phyloP scores from a whole-genome alignment of 2,113 vertebrate species.

The Hepsetus odoe region DNA sequence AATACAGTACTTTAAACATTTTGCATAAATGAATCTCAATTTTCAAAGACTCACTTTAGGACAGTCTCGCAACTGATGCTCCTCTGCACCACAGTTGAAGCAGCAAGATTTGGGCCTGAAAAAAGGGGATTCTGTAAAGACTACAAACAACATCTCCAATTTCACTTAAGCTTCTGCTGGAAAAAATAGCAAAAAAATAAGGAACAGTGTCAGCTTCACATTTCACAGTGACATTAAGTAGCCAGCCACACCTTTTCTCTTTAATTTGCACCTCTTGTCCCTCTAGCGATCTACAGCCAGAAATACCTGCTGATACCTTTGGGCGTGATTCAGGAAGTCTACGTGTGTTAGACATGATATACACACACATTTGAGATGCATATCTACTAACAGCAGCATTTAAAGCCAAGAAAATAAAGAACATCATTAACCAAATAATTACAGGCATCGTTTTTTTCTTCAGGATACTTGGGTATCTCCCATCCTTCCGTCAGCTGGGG shows the following conservation, averaged over 20 bases:
- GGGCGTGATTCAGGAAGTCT: slow-evolving; percentile 86
- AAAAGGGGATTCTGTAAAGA: too few species aligned
- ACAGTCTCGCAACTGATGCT: slow-evolving; percentile 95
- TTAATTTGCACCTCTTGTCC: slow-evolving; percentile 95
- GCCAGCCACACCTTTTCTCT: slow-evolving; percentile 84
- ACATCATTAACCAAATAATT: not conserved
- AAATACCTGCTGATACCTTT: slow-evolving; percentile 95
- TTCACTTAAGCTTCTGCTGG: not conserved
- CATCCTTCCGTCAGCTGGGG: slow-evolving; percentile 95
- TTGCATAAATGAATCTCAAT: not conserved
- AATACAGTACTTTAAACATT: too few species aligned
- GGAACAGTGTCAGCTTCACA: not conserved
- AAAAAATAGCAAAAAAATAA: not conserved
- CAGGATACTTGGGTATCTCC: slow-evolving; percentile 97
- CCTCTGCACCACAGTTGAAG: slow-evolving; percentile 92
- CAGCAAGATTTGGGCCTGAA: slow-evolving; percentile 88
- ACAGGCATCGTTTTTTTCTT: slow-evolving; percentile 54
- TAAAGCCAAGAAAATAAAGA: not conserved
- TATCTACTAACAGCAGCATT: not conserved
- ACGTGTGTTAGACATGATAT: not conserved
- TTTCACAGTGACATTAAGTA: not conserved
- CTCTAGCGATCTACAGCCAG: slow-evolving; percentile 91
- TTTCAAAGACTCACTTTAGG: slow-evolving; percentile 81
- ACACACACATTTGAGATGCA: slow-evolving; percentile 13
- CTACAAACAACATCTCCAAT: not conserved